Evolutionary conservation across 1,140 invertebrate genomes (phyloP).

Genomic region (Zaprionus tsacasi): DNA sequence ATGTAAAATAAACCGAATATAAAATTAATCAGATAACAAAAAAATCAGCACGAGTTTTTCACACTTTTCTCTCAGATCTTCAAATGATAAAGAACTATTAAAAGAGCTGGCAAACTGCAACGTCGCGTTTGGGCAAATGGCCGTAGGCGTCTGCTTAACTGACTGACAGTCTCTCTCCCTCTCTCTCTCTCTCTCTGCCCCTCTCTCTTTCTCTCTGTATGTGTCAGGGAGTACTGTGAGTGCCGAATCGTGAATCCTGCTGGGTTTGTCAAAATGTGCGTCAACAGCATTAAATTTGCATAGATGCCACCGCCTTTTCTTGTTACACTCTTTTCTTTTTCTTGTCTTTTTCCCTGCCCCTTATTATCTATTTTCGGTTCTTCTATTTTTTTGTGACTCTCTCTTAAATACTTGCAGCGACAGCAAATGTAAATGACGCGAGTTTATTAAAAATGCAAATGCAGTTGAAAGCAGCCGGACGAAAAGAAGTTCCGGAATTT

Average conservation of each 20-base stretch:
- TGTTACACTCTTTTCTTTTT: not conserved
- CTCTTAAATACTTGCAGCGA: conserved; percentile 27
- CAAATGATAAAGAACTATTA: not conserved
- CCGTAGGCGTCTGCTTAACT: conserved; percentile 10
- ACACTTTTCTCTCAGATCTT: not conserved
- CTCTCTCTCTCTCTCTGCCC: not conserved
- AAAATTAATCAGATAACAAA: conserved; percentile 1
- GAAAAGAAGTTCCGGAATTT: not conserved
- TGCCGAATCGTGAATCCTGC: conserved; percentile 7
- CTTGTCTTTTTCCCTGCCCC: not conserved
- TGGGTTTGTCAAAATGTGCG: conserved; percentile 58
- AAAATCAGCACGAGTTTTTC: not conserved
- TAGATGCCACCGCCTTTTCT: conserved; percentile 20
- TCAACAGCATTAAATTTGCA: conserved; percentile 72
- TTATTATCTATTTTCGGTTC: not conserved
- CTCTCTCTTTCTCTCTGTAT: too few relatives aligned
- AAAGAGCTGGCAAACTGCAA: conserved; percentile 8
- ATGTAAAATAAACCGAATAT: conserved; percentile 22
- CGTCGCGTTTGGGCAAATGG: conserved; percentile 11
- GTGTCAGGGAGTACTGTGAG: not conserved
- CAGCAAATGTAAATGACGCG: conserved; percentile 43
- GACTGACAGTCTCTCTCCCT: conserved; percentile 27
- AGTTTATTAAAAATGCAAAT: conserved; percentile 44
- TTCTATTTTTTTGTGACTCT: not conserved
- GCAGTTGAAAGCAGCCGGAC: not conserved